phyloP scores from a whole-genome alignment of 2,797 vertebrate species.

The Leucoraja ocellata region DNA sequence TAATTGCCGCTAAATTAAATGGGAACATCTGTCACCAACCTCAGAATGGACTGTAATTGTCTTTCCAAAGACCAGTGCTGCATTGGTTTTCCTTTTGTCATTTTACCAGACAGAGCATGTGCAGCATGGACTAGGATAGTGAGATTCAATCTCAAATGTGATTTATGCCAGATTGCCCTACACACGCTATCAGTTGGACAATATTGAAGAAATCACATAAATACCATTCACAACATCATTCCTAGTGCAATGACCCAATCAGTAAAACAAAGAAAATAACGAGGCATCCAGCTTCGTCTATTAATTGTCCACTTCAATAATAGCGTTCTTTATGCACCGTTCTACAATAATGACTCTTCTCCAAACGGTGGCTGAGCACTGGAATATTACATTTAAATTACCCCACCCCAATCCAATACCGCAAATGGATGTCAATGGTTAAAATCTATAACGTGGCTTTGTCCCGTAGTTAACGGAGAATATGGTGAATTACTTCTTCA shows the following conservation, averaged over 20 bases:
- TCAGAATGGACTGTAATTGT: slow-evolving; percentile 2
- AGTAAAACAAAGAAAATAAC: not conserved
- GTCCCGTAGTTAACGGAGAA: not conserved
- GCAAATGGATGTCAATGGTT: not conserved
- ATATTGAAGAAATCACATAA: not conserved
- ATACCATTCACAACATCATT: not conserved
- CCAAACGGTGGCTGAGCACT: not conserved
- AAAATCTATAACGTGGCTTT: not conserved
- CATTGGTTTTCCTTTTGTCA: not conserved
- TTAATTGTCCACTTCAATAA: not conserved
- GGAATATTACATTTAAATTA: not conserved
- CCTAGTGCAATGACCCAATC: not conserved
- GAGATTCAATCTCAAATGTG: slow-evolving; percentile 15
- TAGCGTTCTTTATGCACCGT: not conserved
- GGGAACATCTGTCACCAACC: slow-evolving; percentile 32
- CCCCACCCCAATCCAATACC: not conserved
- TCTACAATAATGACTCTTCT: not conserved
- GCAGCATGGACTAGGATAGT: not conserved
- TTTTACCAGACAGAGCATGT: slow-evolving; percentile 32
- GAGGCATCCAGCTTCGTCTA: too few species aligned
- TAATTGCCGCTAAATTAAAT: not conserved
- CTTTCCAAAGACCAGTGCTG: not conserved
- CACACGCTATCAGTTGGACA: not conserved
- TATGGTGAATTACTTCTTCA: not conserved
- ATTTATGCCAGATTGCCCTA: not conserved